Evolutionary conservation across 2,797 vertebrate genomes (phyloP).

Genomic region (Coccyzus lansbergi): DNA sequence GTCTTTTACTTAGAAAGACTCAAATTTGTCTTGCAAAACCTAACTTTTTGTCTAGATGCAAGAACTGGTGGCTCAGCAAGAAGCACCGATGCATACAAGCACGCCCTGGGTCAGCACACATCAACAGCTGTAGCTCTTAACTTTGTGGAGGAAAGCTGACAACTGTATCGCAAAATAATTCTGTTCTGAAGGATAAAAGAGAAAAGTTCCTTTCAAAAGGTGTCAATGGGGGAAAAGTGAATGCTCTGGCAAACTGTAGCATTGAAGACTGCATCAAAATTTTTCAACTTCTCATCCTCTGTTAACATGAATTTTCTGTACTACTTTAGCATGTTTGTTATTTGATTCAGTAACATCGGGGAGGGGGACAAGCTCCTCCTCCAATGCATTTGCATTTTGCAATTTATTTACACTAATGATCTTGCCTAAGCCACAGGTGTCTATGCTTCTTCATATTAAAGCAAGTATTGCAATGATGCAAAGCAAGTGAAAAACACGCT

Average conservation of each 20-base stretch:
- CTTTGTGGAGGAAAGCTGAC: not conserved
- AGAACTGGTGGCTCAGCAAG: not conserved
- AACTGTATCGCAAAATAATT: not conserved
- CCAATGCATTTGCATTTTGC: not conserved
- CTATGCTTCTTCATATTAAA: not conserved
- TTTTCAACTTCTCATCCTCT: not conserved
- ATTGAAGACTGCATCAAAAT: not conserved
- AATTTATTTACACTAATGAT: not conserved
- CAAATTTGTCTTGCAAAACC: not conserved
- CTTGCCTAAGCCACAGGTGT: not conserved
- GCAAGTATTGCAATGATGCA: not conserved
- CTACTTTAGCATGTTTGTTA: not conserved
- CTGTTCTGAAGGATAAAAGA: not conserved
- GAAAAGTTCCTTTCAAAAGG: not conserved
- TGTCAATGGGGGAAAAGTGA: not conserved
- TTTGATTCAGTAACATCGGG: not conserved
- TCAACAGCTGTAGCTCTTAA: not conserved
- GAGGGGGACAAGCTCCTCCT: not conserved
- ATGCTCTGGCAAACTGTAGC: not conserved
- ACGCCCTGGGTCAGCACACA: not conserved
- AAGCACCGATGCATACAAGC: not conserved
- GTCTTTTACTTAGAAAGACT: not conserved
- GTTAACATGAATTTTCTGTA: not conserved
- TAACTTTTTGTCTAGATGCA: not conserved
- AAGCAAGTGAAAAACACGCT: not conserved